A percentile compares a stretch with the other conserved stretches of the same genome.
phyloP scores from a whole-genome alignment of 2,797 vertebrate species.

The Aeoliscus strigatus region DNA sequence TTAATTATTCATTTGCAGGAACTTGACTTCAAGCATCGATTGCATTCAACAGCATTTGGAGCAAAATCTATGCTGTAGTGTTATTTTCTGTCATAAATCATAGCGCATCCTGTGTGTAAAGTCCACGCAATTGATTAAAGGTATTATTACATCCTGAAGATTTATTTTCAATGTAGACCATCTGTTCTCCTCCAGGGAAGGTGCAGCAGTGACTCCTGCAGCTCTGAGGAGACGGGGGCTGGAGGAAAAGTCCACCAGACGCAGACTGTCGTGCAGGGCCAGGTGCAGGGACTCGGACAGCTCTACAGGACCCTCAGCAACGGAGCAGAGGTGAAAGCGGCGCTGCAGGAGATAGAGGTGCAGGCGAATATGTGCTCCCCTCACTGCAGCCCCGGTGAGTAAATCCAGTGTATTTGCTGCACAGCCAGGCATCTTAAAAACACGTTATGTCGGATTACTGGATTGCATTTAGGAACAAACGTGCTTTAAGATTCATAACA shows the following conservation, averaged over 20 bases:
- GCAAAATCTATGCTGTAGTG: no score
- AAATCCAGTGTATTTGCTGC: not conserved
- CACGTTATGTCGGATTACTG: not conserved
- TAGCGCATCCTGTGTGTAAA: no score
- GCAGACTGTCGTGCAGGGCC: conserved; percentile 50
- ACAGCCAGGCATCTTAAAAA: no score
- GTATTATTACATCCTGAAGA: no score
- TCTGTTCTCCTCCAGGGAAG: conserved; percentile 47
- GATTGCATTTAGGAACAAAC: no score
- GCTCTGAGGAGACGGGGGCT: conserved; percentile 62
- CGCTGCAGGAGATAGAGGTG: conserved; percentile 47
- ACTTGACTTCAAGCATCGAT: no score
- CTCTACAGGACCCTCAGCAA: conserved; percentile 42
- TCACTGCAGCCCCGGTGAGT: conserved; percentile 67
- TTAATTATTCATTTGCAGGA: no score
- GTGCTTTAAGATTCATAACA: no score
- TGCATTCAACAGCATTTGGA: no score
- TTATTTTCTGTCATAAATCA: no score
- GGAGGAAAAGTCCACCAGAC: conserved; percentile 40
- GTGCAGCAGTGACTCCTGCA: conserved; percentile 62
- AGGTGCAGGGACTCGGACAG: conserved; percentile 39
- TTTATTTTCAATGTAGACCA: conserved; percentile 1
- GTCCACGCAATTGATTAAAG: no score
- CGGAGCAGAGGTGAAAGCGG: conserved; percentile 38
- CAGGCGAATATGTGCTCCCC: conserved; percentile 49